Base-by-base conservation (phyloP, 2,113 vertebrate species). In the Athene noctua region DNA sequence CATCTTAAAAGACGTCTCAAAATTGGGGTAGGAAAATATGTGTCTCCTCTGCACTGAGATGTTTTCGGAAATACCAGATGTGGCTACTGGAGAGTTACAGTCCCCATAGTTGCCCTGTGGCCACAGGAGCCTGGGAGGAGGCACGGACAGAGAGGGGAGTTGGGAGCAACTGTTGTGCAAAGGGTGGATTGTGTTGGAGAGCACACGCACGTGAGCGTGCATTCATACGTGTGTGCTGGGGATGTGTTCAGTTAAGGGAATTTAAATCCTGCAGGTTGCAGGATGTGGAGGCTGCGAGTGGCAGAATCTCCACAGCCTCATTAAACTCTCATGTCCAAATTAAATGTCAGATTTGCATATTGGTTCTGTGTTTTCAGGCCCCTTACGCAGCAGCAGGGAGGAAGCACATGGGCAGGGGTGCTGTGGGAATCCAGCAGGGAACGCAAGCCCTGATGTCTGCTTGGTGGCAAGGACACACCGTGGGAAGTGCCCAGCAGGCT, bases 341-440 rank as follows among this genome's bases (percentile, higher is more conserved):
- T 79, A 97, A 97, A 97, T 97, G 94, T 94, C 97, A 97, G 93
- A 96, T 97, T 96, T 97, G 95, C 97, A 96, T 96, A 96, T 73
- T 1, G 1, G 91, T 67, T 90, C 90, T 79, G 61, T 71, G 68
- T 82, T 94, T 90, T 59, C 68, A 77, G 94, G 71, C 55, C 92
- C 1, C 4, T 87, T 71, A 25, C 58, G 51, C 84, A 77, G 94
- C 92, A 82, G 83, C 65, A 0, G 0, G 70, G 81, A 85, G 61
- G 90, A 66, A 30, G 70, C 2, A 2, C 38, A 18, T 4, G 59
- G 78, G 23, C 0, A 7, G 49, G 71, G 34, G 17, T 54, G 62
- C 66, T 62, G 46, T 55, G 67, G 65, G 49, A 36, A 49, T 63
- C 82, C 36, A 54, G 70, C 65, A 49, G 80, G 55, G 62, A 81